Evolutionary conservation across 2,797 vertebrate species (phyloP).

Genomic region (Setipinna tenuifilis): DNA sequence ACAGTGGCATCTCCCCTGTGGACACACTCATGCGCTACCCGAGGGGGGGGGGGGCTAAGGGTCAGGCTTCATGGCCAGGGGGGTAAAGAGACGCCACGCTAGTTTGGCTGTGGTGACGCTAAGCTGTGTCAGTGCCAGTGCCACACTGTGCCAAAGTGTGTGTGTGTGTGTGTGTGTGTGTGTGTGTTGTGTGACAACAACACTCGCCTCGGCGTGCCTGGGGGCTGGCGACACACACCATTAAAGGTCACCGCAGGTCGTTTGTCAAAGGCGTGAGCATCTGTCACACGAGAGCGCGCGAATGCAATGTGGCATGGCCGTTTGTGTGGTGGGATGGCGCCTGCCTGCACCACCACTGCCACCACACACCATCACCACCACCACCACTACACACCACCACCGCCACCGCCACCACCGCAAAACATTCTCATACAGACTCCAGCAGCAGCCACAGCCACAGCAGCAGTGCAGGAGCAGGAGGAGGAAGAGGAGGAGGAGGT

Average conservation of each 20-base stretch:
- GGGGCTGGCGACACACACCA: slow-evolving; percentile 56
- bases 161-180: too few relatives aligned
- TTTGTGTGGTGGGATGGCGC: not conserved
- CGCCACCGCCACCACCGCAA: slow-evolving; percentile 46
- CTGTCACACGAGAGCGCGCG: slow-evolving; percentile 53
- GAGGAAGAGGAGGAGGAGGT: too few relatives aligned
- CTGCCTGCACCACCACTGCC: too few relatives aligned
- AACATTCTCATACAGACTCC: slow-evolving; percentile 41
- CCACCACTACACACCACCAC: too few relatives aligned
- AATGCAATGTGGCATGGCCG: slow-evolving; percentile 56
- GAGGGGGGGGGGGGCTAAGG: not conserved
- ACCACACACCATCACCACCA: too few relatives aligned
- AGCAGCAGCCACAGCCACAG: slow-evolving; percentile 31
- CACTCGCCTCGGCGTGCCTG: not conserved
- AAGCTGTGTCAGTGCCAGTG: not conserved
- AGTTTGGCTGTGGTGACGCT: not conserved
- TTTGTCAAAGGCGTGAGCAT: slow-evolving; percentile 66
- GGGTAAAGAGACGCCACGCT: not conserved
- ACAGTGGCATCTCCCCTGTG: too few relatives aligned
- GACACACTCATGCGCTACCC: too few relatives aligned
- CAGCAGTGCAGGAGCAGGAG: too few relatives aligned
- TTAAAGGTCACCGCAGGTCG: slow-evolving; percentile 68
- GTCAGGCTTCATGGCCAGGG: not conserved
- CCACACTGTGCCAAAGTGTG: not conserved
- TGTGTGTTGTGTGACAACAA: too few relatives aligned